Evolutionary conservation across 1,140 invertebrate genomes (phyloP).

Genomic region (Drosophila micromelanica): DNA sequence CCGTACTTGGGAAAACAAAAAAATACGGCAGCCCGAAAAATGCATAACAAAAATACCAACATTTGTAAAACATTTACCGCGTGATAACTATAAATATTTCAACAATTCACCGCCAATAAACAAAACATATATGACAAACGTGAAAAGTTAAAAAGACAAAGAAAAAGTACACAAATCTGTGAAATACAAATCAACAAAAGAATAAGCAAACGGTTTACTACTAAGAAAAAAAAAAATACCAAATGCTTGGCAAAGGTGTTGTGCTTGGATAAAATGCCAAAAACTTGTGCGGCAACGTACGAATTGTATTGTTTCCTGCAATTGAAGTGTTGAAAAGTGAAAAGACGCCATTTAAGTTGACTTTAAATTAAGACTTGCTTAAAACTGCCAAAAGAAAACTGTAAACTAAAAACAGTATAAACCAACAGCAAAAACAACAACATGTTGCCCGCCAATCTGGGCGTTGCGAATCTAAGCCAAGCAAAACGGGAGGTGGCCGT

Average conservation of each 20-base stretch:
- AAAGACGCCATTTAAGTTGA: slow-evolving; percentile 47
- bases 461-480: slow-evolving; percentile 28
- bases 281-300: slow-evolving; percentile 74
- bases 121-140: slow-evolving; percentile 1
- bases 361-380: slow-evolving; percentile 14
- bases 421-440: not conserved
- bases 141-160: not conserved
- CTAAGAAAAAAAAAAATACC: slow-evolving; percentile 65
- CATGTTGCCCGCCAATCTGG: slow-evolving; percentile 59
- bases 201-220: not conserved
- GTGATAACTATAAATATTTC: slow-evolving; percentile 25
- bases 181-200: not conserved
- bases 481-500: slow-evolving; percentile 37
- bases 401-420: not conserved
- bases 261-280: slow-evolving; percentile 64
- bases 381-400: slow-evolving; percentile 9
- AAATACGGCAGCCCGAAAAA: slow-evolving; percentile 29
- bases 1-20: slow-evolving; percentile 5
- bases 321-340: slow-evolving; percentile 54
- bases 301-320: slow-evolving; percentile 41
- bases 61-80: slow-evolving; percentile 35
- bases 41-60: slow-evolving; percentile 32
- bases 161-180: not conserved
- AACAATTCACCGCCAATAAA: not conserved
- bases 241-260: slow-evolving; percentile 32